Percentiles rank a stretch among this genome's conserved stretches.
These are phyloP conservation scores for Perca flavescens DNA, from an alignment of 2,113 vertebrate species.

Conservation along the genomic window DNA sequence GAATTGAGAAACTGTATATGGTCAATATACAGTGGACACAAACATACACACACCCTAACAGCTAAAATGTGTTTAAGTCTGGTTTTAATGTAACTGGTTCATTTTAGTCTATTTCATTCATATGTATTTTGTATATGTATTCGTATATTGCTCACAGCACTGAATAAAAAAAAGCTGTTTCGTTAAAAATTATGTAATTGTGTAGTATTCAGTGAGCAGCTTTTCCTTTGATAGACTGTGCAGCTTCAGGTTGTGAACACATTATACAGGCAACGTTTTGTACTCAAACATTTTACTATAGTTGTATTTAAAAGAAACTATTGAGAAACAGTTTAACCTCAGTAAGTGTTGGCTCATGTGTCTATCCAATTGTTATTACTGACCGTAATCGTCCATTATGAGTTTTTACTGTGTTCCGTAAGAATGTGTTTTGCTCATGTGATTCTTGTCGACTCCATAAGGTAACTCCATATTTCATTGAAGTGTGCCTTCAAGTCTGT, in stretches of 20 bases:
- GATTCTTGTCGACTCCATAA: neutral
- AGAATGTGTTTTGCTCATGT: neutral
- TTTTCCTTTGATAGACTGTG: constrained; percentile 11
- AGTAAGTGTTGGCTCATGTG: neutral
- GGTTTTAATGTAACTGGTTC: neutral
- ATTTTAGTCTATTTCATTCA: neutral
- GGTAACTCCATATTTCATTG: neutral
- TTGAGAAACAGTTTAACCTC: neutral
- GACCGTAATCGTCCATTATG: constrained; percentile 7
- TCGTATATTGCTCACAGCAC: neutral
- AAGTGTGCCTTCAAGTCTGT: neutral
- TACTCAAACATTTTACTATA: neutral
- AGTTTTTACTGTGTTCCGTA: constrained; percentile 20
- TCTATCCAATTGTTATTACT: neutral
- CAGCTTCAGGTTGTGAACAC: constrained; percentile 2
- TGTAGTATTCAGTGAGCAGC: constrained; percentile 14
- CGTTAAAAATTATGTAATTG: neutral
- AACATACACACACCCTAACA: neutral
- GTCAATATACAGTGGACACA: neutral
- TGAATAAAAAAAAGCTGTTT: neutral
- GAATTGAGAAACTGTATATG: neutral
- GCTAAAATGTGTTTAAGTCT: neutral
- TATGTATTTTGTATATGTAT: too few relatives aligned
- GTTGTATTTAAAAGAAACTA: constrained; percentile 17
- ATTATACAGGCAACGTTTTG: neutral